Evolutionary conservation across 2,888 invertebrate species (phyloP), one percentile per base, ranked within the genome.

Genomic region (Oscheius onirici): DNA sequence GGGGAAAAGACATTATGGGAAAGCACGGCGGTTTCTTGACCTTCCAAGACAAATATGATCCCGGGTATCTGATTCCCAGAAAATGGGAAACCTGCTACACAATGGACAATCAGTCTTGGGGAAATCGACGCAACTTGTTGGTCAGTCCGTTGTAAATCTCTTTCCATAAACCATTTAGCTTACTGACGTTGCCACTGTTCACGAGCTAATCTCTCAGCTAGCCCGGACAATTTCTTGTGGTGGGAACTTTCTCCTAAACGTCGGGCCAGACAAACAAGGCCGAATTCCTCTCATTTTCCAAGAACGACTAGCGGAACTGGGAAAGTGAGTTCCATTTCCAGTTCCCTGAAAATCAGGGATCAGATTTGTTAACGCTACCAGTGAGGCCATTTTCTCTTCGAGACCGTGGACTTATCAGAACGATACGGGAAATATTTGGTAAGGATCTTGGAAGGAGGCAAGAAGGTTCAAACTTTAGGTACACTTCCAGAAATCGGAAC

Each of bases 21-120:
- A 90, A 92, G 77, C 96, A 97, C 89, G 96, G 96, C 1, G 95
- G 93, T 81, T 94, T 93, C 88, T 92, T 91, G 81, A 95, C 94
- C 22, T 95, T 95, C 87, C 88, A 90, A 0, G 96, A 97, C 89
- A 91, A 93, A 83, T 94, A 91, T 85, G 93, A 93, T 89, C 84
- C 84, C 24, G 85, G 84, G 24, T 61, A 69, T 17, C 74, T 88
- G 43, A 61, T 82, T 41, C 54, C 71, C 0, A 88, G 88, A 58
- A 91, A 91, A 80, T 90, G 90, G 90, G 90, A 90, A 76, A 90
- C 90, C 80, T 89, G 89, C 74, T 88, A 90, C 88, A 89, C 90
- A 0, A 84, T 90, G 41, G 90, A 90, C 74, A 83, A 80, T 26
- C 60, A 84, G 6, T 90, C 90, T 1, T 90, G 90, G 90, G 90